Conservation (phyloP, 2,888 invertebrate genomes). For the Caenorhabditis sp. region DNA sequence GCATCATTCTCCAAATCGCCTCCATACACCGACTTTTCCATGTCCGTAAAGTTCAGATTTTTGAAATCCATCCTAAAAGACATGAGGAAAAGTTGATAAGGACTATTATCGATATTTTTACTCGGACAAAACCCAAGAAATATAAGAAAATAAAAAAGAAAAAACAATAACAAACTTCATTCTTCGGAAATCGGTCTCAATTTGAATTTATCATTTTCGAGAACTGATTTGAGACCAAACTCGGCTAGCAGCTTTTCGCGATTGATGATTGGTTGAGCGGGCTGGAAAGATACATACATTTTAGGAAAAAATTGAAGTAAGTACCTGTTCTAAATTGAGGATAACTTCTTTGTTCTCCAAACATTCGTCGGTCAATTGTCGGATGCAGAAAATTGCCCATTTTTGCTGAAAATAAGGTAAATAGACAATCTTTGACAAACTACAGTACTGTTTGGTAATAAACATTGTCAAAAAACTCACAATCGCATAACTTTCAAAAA, state of each 20-base stretch:
- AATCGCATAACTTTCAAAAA: conserved; percentile 32
- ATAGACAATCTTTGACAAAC: too few relatives aligned
- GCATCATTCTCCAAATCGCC: conserved; percentile 53
- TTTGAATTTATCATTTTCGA: neutral
- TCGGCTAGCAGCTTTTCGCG: conserved; percentile 44
- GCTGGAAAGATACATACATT: conserved; percentile 20
- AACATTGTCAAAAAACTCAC: too few relatives aligned
- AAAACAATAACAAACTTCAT: conserved; percentile 8
- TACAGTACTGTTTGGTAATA: too few relatives aligned
- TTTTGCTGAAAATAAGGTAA: conserved; percentile 57
- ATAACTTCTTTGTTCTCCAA: conserved; percentile 55
- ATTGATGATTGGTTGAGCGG: conserved; percentile 48
- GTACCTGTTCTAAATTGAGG: conserved; percentile 50
- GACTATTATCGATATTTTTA: neutral
- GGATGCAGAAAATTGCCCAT: conserved; percentile 55
- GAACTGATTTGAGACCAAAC: conserved; percentile 26
- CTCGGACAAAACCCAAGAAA: neutral
- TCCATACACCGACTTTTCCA: conserved; percentile 50
- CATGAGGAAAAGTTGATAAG: neutral
- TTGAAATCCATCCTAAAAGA: neutral
- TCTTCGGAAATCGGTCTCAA: neutral
- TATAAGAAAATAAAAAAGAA: conserved; percentile 2
- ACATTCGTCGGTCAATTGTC: conserved; percentile 52
- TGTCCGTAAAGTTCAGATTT: conserved; percentile 41
- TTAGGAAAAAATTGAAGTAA: neutral